Conservation (phyloP, 2,888 invertebrate genomes). For the Ceratothoa steindachneri region DNA sequence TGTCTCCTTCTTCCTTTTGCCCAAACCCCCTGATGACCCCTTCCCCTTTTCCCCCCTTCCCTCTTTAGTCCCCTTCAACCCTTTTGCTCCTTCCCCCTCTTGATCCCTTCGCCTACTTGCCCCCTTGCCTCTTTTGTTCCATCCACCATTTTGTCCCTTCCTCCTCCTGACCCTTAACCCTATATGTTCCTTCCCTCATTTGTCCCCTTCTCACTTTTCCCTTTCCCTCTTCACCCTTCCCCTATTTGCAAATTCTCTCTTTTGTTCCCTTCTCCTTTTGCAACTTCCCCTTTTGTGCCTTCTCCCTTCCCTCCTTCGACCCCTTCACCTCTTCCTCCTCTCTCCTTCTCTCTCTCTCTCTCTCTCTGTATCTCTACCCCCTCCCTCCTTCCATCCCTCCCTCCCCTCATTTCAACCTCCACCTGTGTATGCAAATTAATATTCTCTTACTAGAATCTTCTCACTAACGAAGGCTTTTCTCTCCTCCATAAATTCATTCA, state of each 20-base stretch:
- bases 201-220: neutral
- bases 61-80: neutral
- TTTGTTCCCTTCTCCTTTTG: neutral
- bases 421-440: too few species aligned
- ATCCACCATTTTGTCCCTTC: neutral
- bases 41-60: neutral
- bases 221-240: neutral
- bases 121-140: neutral
- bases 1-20: neutral
- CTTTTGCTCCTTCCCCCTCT: neutral
- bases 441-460: too few species aligned
- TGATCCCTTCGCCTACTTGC: neutral
- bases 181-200: neutral
- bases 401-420: too few species aligned
- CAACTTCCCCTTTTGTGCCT: neutral
- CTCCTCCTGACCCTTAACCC: neutral
- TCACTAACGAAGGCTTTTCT: too few species aligned
- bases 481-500: too few species aligned
- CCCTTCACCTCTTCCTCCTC: neutral
- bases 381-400: neutral
- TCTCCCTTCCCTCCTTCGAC: neutral
- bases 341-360: neutral
- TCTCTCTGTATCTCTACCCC: neutral
- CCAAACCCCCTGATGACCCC: neutral
- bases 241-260: neutral